A percentile compares a stretch with the other conserved stretches of the same genome.
phyloP scores from a whole-genome alignment of 2,888 invertebrate genomes.

The Syritta pipiens region DNA sequence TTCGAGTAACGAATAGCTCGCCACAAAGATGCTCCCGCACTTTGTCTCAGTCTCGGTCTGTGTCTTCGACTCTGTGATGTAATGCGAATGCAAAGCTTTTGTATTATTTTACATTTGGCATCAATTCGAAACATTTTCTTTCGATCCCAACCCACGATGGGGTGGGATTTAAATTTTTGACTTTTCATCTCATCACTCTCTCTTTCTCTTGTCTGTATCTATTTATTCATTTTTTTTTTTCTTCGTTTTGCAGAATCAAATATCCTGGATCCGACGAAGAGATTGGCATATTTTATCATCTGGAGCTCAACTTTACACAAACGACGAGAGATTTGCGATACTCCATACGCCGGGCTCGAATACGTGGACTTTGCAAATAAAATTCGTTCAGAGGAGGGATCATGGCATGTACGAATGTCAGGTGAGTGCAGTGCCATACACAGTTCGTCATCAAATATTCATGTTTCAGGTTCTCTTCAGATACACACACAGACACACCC shows the following conservation, averaged over 20 bases:
- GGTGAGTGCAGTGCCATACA: slow-evolving; percentile 82
- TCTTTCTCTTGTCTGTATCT: slow-evolving; percentile 46
- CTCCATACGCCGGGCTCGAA: slow-evolving; percentile 93
- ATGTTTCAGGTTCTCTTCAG: slow-evolving; percentile 28
- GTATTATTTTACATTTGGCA: slow-evolving; percentile 8
- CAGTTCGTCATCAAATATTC: slow-evolving; percentile 62
- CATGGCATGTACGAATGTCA: slow-evolving; percentile 97
- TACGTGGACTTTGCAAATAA: slow-evolving; percentile 96
- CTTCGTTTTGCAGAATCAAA: slow-evolving; percentile 85
- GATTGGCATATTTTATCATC: slow-evolving; percentile 97
- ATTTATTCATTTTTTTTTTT: too few relatives aligned
- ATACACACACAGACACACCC: background rate
- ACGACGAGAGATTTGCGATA: slow-evolving; percentile 90
- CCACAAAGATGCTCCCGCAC: too few relatives aligned
- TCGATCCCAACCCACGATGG: background rate
- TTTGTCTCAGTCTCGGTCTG: too few relatives aligned
- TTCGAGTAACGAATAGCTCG: too few relatives aligned
- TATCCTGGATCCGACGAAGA: slow-evolving; percentile 94
- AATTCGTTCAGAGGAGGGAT: slow-evolving; percentile 95
- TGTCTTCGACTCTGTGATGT: background rate
- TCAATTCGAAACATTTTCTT: slow-evolving; percentile 16
- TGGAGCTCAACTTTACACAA: slow-evolving; percentile 93
- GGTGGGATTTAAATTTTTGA: slow-evolving; percentile 23
- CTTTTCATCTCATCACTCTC: slow-evolving; percentile 34
- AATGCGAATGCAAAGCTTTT: background rate